Evolutionary conservation across 2,888 invertebrate species (phyloP).

Genomic region (Ectemnius cavifrons): DNA sequence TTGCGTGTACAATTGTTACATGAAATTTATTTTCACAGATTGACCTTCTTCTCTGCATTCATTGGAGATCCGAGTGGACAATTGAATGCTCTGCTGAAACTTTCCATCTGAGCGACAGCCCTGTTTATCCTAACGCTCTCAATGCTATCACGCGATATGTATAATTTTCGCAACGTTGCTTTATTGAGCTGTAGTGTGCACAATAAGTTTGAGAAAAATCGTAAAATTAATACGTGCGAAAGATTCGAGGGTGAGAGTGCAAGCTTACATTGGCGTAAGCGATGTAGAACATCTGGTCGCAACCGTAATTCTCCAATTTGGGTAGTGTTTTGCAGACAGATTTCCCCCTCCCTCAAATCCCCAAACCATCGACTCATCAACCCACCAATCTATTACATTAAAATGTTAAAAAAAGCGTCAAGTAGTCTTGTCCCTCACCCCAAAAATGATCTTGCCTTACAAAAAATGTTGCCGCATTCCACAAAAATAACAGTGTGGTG

Average conservation of each 20-base stretch:
- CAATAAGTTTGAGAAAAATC: background rate
- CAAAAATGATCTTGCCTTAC: too few relatives aligned
- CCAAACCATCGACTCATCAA: too few relatives aligned
- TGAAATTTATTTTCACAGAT: background rate
- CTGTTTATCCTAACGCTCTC: background rate
- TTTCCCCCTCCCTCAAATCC: too few relatives aligned
- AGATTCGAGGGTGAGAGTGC: background rate
- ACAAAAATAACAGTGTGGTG: too few relatives aligned
- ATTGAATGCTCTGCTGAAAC: background rate
- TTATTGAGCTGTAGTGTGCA: background rate
- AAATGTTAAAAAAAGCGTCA: too few relatives aligned
- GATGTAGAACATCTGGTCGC: conserved; percentile 15
- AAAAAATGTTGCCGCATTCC: too few relatives aligned
- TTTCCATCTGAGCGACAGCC: background rate
- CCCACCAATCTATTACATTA: too few relatives aligned
- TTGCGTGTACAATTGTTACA: background rate
- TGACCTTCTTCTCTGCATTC: background rate
- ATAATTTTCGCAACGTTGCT: background rate
- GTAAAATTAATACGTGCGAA: too few relatives aligned
- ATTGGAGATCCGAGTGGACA: background rate
- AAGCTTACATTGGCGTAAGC: conserved; percentile 2
- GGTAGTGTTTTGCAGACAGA: background rate
- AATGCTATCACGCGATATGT: background rate
- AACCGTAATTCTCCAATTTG: background rate
- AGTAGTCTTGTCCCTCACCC: too few relatives aligned